Conservation (phyloP, 2,888 invertebrate species). For the Mesochorus sp. region DNA sequence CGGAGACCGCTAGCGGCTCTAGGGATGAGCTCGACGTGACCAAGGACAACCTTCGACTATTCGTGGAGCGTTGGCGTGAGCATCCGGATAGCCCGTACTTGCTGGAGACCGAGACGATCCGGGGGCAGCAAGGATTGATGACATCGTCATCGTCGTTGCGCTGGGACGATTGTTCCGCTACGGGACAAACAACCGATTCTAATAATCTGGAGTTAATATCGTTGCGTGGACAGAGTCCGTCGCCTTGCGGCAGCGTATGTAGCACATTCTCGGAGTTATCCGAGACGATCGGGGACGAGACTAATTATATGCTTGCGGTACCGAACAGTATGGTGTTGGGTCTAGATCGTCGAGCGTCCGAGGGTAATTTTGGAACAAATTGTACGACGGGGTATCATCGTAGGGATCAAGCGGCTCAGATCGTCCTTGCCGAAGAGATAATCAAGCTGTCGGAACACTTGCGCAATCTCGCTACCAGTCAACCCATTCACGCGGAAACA, state of each 20-base stretch:
- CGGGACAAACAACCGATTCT: too few relatives aligned
- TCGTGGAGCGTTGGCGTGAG: constrained; percentile 94
- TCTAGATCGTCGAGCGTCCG: constrained; percentile 90
- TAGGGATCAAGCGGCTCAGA: constrained; percentile 76
- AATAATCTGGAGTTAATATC: constrained; percentile 70
- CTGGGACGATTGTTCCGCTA: constrained; percentile 36
- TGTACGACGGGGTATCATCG: constrained; percentile 56
- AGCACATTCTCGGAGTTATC: constrained; percentile 82
- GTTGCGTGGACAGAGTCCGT: constrained; percentile 89
- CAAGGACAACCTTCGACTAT: constrained; percentile 92
- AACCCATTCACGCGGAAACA: too few relatives aligned
- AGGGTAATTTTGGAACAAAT: constrained; percentile 87
- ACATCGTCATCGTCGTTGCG: constrained; percentile 28
- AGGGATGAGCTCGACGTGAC: constrained; percentile 87
- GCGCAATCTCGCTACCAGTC: constrained; percentile 72
- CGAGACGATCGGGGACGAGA: constrained; percentile 46
- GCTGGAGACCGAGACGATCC: constrained; percentile 86
- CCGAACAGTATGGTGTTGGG: constrained; percentile 73
- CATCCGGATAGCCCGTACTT: constrained; percentile 94
- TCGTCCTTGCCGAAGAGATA: constrained; percentile 90
- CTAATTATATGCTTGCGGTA: constrained; percentile 48
- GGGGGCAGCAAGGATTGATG: too few relatives aligned
- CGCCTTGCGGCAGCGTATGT: constrained; percentile 89
- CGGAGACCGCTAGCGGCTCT: constrained; percentile 47
- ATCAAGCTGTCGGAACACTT: constrained; percentile 91